These are phyloP conservation scores for Dicycla oo DNA, from an alignment of 2,888 invertebrate genomes.

Conservation along the genomic window DNA sequence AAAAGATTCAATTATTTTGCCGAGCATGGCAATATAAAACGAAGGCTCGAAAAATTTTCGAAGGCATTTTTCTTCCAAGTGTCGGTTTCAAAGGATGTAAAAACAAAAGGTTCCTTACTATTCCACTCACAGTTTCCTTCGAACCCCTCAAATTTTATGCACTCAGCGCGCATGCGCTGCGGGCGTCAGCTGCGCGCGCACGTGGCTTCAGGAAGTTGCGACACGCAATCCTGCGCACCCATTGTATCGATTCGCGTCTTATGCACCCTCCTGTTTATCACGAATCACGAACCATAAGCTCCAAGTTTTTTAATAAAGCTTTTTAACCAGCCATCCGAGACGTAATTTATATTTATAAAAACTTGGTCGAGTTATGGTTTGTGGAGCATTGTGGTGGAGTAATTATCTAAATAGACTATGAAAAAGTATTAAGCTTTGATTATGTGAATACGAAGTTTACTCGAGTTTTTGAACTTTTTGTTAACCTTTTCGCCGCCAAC, in stretches of 20 bases:
- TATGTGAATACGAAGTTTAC: neutral
- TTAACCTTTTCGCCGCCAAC: too few species aligned
- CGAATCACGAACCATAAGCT: constrained; percentile 37
- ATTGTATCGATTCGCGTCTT: constrained; percentile 72
- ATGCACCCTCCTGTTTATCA: constrained; percentile 56
- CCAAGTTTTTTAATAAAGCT: constrained; percentile 7
- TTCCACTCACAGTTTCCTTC: constrained; percentile 55
- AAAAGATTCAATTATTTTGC: too few species aligned
- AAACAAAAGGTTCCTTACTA: constrained; percentile 56
- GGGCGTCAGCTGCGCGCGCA: constrained; percentile 84
- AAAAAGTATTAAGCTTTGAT: neutral
- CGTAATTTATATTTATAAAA: constrained; percentile 8
- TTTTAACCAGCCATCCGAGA: constrained; percentile 15
- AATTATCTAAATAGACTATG: neutral
- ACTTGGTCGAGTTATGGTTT: constrained; percentile 11
- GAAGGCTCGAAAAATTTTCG: constrained; percentile 1
- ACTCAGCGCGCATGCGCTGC: constrained; percentile 72
- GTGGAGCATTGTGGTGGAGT: too few species aligned
- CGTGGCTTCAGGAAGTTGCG: constrained; percentile 74
- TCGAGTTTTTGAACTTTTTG: neutral
- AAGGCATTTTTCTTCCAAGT: constrained; percentile 9
- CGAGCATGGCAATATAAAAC: neutral
- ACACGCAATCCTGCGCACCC: constrained; percentile 72
- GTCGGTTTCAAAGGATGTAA: constrained; percentile 44
- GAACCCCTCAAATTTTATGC: constrained; percentile 43